phyloP scores from a whole-genome alignment of 1,140 invertebrate species.

The Pachypeltis micranthus region DNA sequence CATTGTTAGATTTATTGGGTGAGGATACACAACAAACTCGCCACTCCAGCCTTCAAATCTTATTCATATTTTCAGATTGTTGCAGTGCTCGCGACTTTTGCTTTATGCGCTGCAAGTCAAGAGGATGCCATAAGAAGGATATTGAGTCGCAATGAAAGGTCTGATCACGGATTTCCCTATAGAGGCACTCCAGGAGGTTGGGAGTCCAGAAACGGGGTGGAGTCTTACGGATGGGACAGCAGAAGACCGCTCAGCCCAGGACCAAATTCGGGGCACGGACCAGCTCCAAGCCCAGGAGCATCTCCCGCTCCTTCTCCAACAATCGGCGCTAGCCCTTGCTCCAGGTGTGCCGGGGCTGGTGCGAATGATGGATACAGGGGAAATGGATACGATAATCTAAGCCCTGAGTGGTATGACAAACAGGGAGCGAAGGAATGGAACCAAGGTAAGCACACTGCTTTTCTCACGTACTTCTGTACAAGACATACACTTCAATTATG shows the following conservation, averaged over 20 bases:
- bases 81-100: too few relatives aligned
- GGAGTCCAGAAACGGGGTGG: conserved; percentile 21
- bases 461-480: too few relatives aligned
- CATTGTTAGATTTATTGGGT: too few relatives aligned
- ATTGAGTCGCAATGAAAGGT: neutral
- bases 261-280: neutral
- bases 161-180: neutral
- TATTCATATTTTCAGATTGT: too few relatives aligned
- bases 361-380: conserved; percentile 24
- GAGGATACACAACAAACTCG: too few relatives aligned
- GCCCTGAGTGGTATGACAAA: conserved; percentile 26
- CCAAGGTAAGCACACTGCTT: neutral
- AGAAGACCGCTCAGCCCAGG: conserved; percentile 2
- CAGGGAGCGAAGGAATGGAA: conserved; percentile 11
- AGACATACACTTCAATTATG: too few relatives aligned
- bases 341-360: neutral
- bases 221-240: conserved; percentile 23
- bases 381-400: conserved; percentile 30
- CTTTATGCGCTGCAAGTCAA: neutral
- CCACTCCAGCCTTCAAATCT: too few relatives aligned
- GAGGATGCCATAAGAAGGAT: neutral
- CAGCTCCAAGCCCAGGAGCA: neutral
- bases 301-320: neutral
- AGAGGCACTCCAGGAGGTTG: conserved; percentile 15
- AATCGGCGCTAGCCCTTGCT: neutral